Base-by-base conservation (phyloP, 2,113 vertebrate species). In the Macrotis lagotis region DNA sequence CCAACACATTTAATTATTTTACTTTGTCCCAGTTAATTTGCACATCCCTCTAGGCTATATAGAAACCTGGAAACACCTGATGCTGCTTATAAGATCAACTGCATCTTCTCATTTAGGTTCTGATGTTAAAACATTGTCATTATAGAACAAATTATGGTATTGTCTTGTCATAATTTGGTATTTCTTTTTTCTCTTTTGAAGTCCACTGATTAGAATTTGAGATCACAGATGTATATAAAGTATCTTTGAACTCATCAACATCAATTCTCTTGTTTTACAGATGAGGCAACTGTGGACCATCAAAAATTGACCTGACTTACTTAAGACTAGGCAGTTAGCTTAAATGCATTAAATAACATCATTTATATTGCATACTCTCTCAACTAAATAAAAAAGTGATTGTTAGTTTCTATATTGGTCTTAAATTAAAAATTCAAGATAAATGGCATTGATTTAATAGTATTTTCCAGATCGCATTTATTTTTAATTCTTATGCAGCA, bases 11-110 rank as follows among this genome's bases (percentile, higher is more conserved):
- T 37, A 66, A 37, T 66, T 66, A 31, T 66, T 66, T 66, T 66
- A 37, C 12, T n/a, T 66, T 16, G 0, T 66, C 31, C 53, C 31
- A 14, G 24, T 66, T 66, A 66, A 66, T n/a, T n/a, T 66, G 59
- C 31, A 37, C 28, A 66, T 0, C 28, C 37, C 1, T n/a, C 31
- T 66, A 66, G 59, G 12, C 31, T n/a, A 66, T 66, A 37, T 16
- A 66, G 31, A 66, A 66, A 66, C 59, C 3, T 37, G 8, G 59
- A 66, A 66, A 66, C 26, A 66, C 3, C 31, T n/a, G 31, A n/a
- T 94, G 88, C 49, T 94, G 28, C 83, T 91, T 44, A 44, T 26
- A 90, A 95, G 88, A 94, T 74, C 31, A 50, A 95, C 91, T 93
- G 44, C 88, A 51, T 92, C 93, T 28, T 26, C 28, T 88, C 25